Base-by-base conservation (phyloP, 2,797 vertebrate species). In the Acrossocheilus fasciatus region DNA sequence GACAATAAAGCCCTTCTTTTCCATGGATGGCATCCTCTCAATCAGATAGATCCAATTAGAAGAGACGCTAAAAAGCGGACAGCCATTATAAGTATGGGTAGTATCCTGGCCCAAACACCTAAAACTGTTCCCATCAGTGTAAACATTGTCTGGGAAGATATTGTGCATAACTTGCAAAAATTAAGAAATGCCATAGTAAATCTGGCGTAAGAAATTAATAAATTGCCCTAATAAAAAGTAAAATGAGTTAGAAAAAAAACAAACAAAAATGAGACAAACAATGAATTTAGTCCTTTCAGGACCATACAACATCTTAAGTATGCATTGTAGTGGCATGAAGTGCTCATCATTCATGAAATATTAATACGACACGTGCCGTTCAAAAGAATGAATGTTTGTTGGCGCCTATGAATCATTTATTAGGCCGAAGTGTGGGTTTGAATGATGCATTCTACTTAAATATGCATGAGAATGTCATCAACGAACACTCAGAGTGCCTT, bases 1-100 rank as follows among this genome's bases (percentile, higher is more conserved):
- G 82, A 92, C 92, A 93, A 93, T 88, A 86, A 87, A 87, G 84
- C 84, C 90, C 88, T 90, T 92, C 87, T 92, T 82, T 90, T 86
- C 70, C 62, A 82, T 74, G 81, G 39, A 88, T 78, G 77, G 78
- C 87, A 91, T 91, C 82, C 85, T 84, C 81, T 89, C 85, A 87
- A 88, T 89, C 87, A 87, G 86, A 90, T 86, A 86, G 80, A 86
- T 90, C 89, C 87, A 87, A 92, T 91, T 91, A 89, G 89, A 89
- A 83, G 85, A 86, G 78, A 78, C 23, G 11, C 34, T 30, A 62
- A 34, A 84, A 85, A 75, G 73, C 41, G 26, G 66, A 85, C 84
- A 83, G 45, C 84, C 64, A 85, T 89, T 86, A 75, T 74, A 66
- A 81, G 54, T 10, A 18, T 62, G 76, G 36, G 39, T 79, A 62